Base-by-base conservation (phyloP, 2,113 vertebrate genomes). In the Channa maculata region DNA sequence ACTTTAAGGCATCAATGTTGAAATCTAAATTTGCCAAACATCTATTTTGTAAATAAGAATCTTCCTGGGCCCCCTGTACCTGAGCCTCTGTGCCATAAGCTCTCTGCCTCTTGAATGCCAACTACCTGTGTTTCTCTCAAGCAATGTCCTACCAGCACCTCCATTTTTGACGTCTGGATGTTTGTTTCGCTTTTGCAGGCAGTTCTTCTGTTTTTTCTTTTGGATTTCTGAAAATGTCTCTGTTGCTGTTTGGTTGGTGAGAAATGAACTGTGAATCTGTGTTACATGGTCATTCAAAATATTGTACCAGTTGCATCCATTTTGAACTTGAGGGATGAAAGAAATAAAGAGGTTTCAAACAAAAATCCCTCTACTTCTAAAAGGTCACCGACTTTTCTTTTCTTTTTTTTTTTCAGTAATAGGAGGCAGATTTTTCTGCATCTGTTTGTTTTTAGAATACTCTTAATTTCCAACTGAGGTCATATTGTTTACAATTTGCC, bases 31-130 rank as follows among this genome's bases (percentile, higher is more conserved):
- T 89, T 90, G 90, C 89, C 88, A 92, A 92, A 94, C 91, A 82
- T 86, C 81, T 91, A 90, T 90, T 89, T 84, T 85, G 89, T 92
- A 91, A 92, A 92, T 92, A 90, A 88, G 79, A 90, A 81, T 85
- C 79, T 24, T 67, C 77, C 87, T 24, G 84, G 36, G 52, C 61
- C 60, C 85, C 84, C 82, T 63, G 33, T 63, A 72, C 83, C 87
- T 65, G 82, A 89, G 89, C 79, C 83, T 91, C 74, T 81, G 88
- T 91, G 92, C 90, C 91, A 92, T 87, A 84, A 48, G 85, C 85
- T 79, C 81, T 91, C 77, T 88, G 86, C 84, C 82, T 90, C 85
- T 83, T 66, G 57, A 83, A 88, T 82, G 81, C 86, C 86, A 88
- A 81, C 83, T 84, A 84, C 82, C 79, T 90, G 86, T 88, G 82